Evolutionary conservation across 2,888 invertebrate genomes (phyloP), one percentile per base, ranked within the genome.

Genomic region (Eurytoma adleriae): DNA sequence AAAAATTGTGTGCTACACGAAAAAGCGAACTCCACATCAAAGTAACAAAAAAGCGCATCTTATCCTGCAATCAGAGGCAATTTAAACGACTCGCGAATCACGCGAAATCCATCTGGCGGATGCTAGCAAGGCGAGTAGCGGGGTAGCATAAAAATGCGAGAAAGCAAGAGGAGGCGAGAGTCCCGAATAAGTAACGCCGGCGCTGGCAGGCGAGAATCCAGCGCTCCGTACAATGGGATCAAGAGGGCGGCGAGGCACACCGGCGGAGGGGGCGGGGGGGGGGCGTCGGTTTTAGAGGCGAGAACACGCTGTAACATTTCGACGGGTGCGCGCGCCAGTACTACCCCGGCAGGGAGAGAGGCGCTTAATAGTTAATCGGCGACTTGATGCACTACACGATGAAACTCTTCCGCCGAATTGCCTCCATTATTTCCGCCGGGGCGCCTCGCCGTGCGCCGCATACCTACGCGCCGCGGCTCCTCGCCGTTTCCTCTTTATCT

Each of bases 371-470:
- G 64, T 79, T 79, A 75, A 79, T 79, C 74, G 70, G 64, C 40
- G 59, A 75, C 79, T 79, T 70, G 69, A 79, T 75, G 70, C 75
- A 84, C 84, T 83, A 83, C 81, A 77, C 81, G 84, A 80, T 81
- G 83, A 78, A 82, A 71, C 80, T 83, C 83, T 83, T 84, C 81
- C 83, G 48, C 50, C 62, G 73, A 73, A 69, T 79, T 72, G 74
- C 68, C 64, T 84, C 83, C 82, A 82, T 80, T 82, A 82, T 83
- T 73, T 78, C 80, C 82, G 70, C 68, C 76, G 81, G 4, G 69
- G 40, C 27, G 62, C 62, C 27, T 30, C 68, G 52, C n/a, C 50
- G 54, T 27, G 54, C 68, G 3, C 54, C 12, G 57, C 69, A 69
- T 57, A 54, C n/a, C n/a, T 14, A 52, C 20, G 24, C 30, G n/a